Evolutionary conservation across 2,888 invertebrate species (phyloP), one percentile per base, ranked within the genome.

Genomic region (Panopea generosa): DNA sequence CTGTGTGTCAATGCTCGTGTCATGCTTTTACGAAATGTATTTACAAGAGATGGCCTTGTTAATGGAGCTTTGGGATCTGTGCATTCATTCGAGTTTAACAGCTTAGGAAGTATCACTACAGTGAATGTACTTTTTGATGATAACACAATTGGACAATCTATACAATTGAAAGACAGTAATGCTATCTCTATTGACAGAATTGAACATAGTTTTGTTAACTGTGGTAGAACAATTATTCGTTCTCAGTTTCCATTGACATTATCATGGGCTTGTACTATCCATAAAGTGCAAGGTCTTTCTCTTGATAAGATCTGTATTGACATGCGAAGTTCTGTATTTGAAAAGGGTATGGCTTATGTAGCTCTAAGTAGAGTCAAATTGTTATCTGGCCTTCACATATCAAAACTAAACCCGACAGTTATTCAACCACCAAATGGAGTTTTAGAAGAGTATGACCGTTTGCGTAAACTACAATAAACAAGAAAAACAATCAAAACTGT

Each of bases 321-420:
- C 55, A 24, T 75, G 22, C 63, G 71, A n/a, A 20, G 26, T n/a
- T 49, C 66, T 53, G 50, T 74, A n/a, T 78, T 78, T 65, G 61
- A 65, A 61, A 69, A 68, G 20, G 77, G 74, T 20, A 63, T 66
- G 72, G 59, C 66, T 49, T 82, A 82, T 77, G 77, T 82, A 33
- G 81, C 77, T 53, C 43, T 73, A 11, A 75, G 77, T 66, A 47
- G 82, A 29, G 69, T 78, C 33, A 57, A 49, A 49, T 49, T 63
- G n/a, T 52, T 71, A 14, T 29, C 45, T 14, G 79, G 71, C 16
- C 38, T 75, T 18, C 60, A 43, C 40, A 45, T 79, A 43, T 20
- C 59, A 16, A 45, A 52, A 29, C 43, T 68, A 2, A 18, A 9
- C 22, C 40, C 43, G 27, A 3, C 16, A 1, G 22, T 9, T 14